Conservation (phyloP, 2,888 invertebrate genomes). For the Cecidostiba fungosa region DNA sequence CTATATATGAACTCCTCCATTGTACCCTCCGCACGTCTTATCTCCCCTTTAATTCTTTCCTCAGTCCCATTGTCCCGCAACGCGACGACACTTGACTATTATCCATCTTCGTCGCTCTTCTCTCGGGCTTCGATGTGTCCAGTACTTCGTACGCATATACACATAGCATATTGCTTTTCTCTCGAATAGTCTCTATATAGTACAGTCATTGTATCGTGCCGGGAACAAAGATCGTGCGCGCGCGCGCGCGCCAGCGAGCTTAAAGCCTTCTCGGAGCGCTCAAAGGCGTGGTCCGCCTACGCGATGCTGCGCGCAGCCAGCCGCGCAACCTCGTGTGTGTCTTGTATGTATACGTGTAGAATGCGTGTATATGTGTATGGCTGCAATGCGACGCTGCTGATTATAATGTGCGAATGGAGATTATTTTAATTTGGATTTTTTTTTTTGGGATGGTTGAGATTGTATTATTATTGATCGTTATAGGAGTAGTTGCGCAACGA, state of each 20-base stretch:
- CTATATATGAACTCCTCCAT: neutral
- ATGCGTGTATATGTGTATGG: neutral
- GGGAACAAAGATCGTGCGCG: constrained; percentile 4
- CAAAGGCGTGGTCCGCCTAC: constrained; percentile 59
- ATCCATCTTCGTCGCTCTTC: neutral
- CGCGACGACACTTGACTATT: neutral
- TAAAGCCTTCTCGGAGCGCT: neutral
- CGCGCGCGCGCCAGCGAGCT: neutral
- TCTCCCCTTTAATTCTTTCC: neutral
- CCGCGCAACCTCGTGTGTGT: neutral
- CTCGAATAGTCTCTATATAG: neutral
- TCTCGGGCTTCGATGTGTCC: neutral
- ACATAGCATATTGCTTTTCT: neutral
- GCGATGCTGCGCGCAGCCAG: neutral
- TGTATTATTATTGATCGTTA: neutral
- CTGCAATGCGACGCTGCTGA: neutral
- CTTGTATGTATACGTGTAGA: neutral
- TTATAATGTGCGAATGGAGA: neutral
- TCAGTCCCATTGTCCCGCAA: neutral
- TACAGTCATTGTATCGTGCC: neutral
- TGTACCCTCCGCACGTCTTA: neutral
- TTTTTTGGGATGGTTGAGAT: neutral
- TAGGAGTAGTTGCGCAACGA: too few relatives aligned
- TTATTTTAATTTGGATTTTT: neutral
- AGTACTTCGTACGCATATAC: neutral